Evolutionary conservation across 2,113 vertebrate species (phyloP).

Genomic region (Acanthisitta chloris): DNA sequence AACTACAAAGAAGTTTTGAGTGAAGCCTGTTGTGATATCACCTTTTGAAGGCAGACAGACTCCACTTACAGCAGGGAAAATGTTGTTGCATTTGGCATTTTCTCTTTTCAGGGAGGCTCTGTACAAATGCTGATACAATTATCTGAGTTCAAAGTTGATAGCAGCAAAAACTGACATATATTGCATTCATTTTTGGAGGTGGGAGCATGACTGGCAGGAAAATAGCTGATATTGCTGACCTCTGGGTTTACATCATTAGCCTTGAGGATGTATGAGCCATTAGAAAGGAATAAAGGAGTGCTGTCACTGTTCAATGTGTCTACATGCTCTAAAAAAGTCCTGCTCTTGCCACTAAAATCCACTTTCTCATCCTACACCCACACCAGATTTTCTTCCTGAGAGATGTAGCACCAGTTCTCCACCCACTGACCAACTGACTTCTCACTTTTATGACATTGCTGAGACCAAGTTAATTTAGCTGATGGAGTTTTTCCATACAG

Average conservation of each 20-base stretch:
- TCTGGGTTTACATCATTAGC: conserved; percentile 5
- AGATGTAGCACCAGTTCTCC: neutral
- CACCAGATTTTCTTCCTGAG: neutral
- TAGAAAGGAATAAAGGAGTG: neutral
- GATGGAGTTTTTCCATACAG: neutral
- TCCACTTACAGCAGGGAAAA: neutral
- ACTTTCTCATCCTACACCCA: neutral
- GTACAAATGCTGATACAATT: neutral
- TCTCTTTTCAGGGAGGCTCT: neutral
- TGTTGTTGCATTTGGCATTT: neutral
- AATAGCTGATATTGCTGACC: conserved; percentile 19
- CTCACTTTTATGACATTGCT: neutral
- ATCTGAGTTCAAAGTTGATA: neutral
- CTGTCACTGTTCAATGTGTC: neutral
- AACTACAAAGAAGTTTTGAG: neutral
- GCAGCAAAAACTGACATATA: neutral
- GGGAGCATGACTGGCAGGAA: conserved; percentile 28
- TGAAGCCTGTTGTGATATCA: neutral
- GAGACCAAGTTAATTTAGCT: neutral
- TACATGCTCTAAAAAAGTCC: neutral
- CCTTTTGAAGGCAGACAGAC: neutral
- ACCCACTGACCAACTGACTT: neutral
- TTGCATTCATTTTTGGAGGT: neutral
- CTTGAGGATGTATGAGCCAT: neutral
- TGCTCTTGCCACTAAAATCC: neutral